These are phyloP conservation scores for Perodicticus potto DNA, from an alignment of 2,797 vertebrate species.

Conservation along the genomic window DNA sequence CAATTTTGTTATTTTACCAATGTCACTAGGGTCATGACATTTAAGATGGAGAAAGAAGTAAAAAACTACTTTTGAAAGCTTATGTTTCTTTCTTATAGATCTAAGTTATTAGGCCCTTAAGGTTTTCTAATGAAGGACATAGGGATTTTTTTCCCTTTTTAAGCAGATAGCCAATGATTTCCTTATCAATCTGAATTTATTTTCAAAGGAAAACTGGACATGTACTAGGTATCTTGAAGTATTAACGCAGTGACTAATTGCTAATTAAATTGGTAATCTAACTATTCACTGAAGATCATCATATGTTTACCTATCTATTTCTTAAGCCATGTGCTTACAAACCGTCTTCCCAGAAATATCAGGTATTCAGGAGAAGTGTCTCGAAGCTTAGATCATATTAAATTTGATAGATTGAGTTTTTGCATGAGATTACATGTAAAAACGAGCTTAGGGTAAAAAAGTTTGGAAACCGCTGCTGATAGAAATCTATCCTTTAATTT, in stretches of 20 bases:
- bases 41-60: not conserved
- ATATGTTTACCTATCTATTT: not conserved
- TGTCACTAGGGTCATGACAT: not conserved
- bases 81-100: conserved; percentile 1
- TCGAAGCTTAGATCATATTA: not conserved
- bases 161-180: not conserved
- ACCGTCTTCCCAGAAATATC: not conserved
- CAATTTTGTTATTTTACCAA: conserved; percentile 4
- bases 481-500: conserved; percentile 26
- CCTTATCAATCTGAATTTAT: not conserved
- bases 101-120: not conserved
- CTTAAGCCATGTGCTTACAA: not conserved
- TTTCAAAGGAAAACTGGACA: conserved; percentile 34
- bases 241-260: not conserved
- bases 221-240: not conserved
- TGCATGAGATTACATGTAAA: not conserved
- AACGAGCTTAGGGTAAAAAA: not conserved
- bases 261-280: conserved; percentile 35
- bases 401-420: not conserved
- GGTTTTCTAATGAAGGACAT: not conserved
- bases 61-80: not conserved
- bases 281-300: not conserved
- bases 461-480: not conserved
- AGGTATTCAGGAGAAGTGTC: not conserved
- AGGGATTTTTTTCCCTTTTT: not conserved